Percentiles rank a stretch among this genome's conserved stretches.
These are phyloP conservation scores for Apostichopus japonicus DNA, from an alignment of 35 echinoderm and acorn worm genomes.

Conservation along the genomic window DNA sequence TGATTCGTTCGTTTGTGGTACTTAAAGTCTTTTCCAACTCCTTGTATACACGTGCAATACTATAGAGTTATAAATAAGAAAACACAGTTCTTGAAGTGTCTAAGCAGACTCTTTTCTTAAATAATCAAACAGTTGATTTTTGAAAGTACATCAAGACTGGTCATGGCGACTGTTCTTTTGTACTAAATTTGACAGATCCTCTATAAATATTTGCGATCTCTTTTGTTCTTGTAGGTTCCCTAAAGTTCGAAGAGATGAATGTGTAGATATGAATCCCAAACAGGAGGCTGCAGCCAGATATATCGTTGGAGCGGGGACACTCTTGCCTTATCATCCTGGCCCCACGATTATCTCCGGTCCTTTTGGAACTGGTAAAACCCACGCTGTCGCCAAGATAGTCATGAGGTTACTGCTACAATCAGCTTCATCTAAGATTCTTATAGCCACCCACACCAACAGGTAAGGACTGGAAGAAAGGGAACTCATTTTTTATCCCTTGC, in stretches of 20 bases:
- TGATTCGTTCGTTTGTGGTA: too few species aligned
- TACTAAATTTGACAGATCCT: too few species aligned
- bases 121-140: too few species aligned
- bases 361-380: slow-evolving; percentile 85
- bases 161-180: too few species aligned
- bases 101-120: too few species aligned
- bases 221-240: slow-evolving; percentile 7
- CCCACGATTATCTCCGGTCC: slow-evolving; percentile 74
- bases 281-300: slow-evolving; percentile 36
- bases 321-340: slow-evolving; percentile 5
- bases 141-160: too few species aligned
- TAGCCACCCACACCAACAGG: slow-evolving; percentile 92
- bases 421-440: slow-evolving; percentile 70
- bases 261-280: slow-evolving; percentile 21
- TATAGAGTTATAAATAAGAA: too few species aligned
- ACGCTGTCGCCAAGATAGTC: slow-evolving; percentile 75
- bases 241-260: slow-evolving; percentile 12
- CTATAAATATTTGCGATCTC: too few species aligned
- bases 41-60: too few species aligned
- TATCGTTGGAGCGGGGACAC: not conserved
- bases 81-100: too few species aligned
- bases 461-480: not conserved
- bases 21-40: too few species aligned
- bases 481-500: too few species aligned
- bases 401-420: slow-evolving; percentile 44